Base-by-base conservation (phyloP, 2,797 vertebrate species). In the Myotis planiceps region DNA sequence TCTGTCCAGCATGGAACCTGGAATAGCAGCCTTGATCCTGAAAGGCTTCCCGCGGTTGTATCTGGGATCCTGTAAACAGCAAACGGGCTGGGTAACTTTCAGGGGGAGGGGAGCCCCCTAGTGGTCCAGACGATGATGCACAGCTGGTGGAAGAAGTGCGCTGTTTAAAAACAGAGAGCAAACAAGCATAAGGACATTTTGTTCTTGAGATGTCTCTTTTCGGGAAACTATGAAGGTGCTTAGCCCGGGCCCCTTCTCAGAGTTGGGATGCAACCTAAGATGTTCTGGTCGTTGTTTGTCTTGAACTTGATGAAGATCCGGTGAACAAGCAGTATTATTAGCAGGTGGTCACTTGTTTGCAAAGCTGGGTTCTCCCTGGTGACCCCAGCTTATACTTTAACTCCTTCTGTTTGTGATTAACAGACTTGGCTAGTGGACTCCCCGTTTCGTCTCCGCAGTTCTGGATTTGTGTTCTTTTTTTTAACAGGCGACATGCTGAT, bases 401-500 rank as follows among this genome's bases (percentile, higher is more conserved):
- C 37, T 71, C 66, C 25, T 90, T 42, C 27, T 60, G 25, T 86
- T 86, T 71, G 53, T 85, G 55, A 29, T 86, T 95, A 89, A 55
- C 37, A 68, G n/a, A 51, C n/a, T 84, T 83, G 37, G 29, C 90
- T 88, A 87, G 27, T 63, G 6, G 86, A 60, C 39, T 34, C 34
- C 74, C 37, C 16, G 5, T 94, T 45, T 45, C 3, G 10, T 45
- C 45, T 13, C 45, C 45, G 12, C 45, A 45, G 10, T 45, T 55
- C 14, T 90, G 66, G 68, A 47, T 86, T 88, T 96, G 51, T 96
- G 45, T 45, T 45, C 45, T 45, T 51, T 68, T 75, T 92, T 94
- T 80, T 88, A 75, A 25, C 98, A 99, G 99, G 99, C 42, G 99
- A 99, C 97, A 99, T 99, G 0, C 98, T 99, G 42, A 99, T 99